Evolutionary conservation across 2,113 vertebrate species (phyloP).

Genomic region (Piprites chloris): DNA sequence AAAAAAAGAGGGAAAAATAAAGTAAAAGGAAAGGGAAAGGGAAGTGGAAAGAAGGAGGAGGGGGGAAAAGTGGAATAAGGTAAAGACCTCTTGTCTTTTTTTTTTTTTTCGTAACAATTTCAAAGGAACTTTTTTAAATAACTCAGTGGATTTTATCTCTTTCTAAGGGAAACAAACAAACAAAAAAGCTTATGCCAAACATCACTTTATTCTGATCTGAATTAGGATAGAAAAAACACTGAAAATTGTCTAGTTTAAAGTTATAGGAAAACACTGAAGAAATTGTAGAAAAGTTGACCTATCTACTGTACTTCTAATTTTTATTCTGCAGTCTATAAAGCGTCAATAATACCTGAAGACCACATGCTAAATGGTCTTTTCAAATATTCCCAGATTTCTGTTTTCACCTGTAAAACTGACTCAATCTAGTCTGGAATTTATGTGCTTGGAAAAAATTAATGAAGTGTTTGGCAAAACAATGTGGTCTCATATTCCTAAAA

Average conservation of each 20-base stretch:
- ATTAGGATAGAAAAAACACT: not conserved
- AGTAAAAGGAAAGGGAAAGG: fast-evolving
- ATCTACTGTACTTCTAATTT: not conserved
- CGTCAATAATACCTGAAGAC: not conserved
- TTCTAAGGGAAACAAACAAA: not conserved
- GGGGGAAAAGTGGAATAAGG: not conserved
- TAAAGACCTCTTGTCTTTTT: not conserved
- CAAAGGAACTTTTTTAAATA: not conserved
- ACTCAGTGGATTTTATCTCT: not conserved
- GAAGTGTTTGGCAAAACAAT: not conserved
- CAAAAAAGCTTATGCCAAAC: not conserved
- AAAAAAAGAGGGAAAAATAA: too few relatives aligned
- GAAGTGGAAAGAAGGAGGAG: not conserved
- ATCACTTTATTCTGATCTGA: not conserved
- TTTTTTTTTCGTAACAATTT: not conserved
- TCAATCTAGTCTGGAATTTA: not conserved
- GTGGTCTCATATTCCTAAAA: not conserved
- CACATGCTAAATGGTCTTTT: not conserved
- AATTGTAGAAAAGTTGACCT: not conserved
- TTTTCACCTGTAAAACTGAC: not conserved
- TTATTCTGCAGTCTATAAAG: not conserved
- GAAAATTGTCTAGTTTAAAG: not conserved
- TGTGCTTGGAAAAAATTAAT: not conserved
- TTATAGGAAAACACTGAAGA: not conserved
- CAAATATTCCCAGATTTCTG: not conserved